Evolutionary conservation across 2,797 vertebrate genomes (phyloP).

Genomic region (Crypturellus tataupa): DNA sequence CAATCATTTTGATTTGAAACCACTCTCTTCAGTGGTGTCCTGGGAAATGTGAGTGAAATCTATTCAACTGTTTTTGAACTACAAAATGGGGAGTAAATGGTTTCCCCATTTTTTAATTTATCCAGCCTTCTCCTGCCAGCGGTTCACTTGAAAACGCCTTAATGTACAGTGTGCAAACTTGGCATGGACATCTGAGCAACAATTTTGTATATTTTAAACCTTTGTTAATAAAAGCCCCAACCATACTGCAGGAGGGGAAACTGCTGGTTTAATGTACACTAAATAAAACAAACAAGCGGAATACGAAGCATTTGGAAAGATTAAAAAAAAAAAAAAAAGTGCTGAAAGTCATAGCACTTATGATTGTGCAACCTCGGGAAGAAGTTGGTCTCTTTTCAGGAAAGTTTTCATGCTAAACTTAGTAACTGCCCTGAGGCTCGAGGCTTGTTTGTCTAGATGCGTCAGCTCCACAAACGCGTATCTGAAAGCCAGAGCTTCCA

Average conservation of each 20-base stretch:
- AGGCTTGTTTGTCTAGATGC: not conserved
- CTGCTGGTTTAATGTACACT: constrained; percentile 7
- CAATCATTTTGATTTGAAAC: constrained; percentile 24
- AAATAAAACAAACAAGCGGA: constrained; percentile 20
- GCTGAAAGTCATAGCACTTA: not conserved
- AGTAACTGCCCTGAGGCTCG: not conserved
- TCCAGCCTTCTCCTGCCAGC: constrained; percentile 19
- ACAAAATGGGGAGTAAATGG: not conserved
- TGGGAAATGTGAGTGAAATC: constrained; percentile 49
- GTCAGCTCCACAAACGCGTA: fast-evolving
- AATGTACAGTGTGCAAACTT: constrained; percentile 11
- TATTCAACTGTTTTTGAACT: not conserved
- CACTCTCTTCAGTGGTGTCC: not conserved
- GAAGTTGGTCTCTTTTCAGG: not conserved
- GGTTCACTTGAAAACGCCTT: constrained; percentile 22
- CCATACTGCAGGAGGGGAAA: constrained; percentile 15
- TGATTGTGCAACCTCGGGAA: not conserved
- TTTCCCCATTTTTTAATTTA: constrained; percentile 37
- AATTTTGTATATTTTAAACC: constrained; percentile 1
- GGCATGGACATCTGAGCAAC: constrained; percentile 27
- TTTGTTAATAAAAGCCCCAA: constrained; percentile 31
- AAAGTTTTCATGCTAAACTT: not conserved
- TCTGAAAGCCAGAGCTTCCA: not conserved
- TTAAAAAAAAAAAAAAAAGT: not conserved
- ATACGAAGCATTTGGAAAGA: constrained; percentile 1